Evolutionary conservation across 2,113 vertebrate genomes (phyloP).

Genomic region (Cyanoramphus novaezelandiae): DNA sequence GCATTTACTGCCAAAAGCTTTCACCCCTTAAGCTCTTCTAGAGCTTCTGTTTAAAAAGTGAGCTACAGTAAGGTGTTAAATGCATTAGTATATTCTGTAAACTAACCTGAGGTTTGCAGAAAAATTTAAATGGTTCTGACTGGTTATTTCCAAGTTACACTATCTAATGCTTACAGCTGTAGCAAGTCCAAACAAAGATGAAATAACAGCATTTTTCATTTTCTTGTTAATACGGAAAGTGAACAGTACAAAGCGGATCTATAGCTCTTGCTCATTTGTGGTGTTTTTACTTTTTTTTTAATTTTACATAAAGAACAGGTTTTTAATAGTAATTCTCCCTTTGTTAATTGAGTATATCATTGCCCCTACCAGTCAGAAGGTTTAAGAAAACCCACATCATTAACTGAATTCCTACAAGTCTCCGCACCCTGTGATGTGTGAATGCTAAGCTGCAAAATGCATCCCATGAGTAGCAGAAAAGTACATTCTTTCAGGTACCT

Average conservation of each 20-base stretch:
- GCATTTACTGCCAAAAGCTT: neutral
- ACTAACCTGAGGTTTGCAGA: neutral
- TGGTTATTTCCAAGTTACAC: neutral
- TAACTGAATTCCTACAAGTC: neutral
- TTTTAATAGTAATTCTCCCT: neutral
- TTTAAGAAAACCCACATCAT: neutral
- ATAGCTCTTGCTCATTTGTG: neutral
- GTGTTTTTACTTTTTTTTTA: neutral
- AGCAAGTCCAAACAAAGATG: neutral
- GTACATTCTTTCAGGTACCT: neutral
- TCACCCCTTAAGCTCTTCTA: neutral
- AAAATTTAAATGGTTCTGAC: neutral
- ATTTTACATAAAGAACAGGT: neutral
- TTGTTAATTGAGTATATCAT: neutral
- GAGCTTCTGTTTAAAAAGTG: neutral
- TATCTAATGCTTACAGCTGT: neutral
- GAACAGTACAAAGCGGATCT: neutral
- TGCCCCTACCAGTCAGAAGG: neutral
- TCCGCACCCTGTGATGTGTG: neutral
- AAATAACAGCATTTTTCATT: neutral
- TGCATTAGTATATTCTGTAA: neutral
- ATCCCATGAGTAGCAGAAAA: neutral
- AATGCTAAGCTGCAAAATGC: neutral
- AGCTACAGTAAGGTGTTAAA: neutral
- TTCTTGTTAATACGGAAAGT: neutral